phyloP scores from a whole-genome alignment of 2,888 invertebrate species.

The Cylloceria caligata region DNA sequence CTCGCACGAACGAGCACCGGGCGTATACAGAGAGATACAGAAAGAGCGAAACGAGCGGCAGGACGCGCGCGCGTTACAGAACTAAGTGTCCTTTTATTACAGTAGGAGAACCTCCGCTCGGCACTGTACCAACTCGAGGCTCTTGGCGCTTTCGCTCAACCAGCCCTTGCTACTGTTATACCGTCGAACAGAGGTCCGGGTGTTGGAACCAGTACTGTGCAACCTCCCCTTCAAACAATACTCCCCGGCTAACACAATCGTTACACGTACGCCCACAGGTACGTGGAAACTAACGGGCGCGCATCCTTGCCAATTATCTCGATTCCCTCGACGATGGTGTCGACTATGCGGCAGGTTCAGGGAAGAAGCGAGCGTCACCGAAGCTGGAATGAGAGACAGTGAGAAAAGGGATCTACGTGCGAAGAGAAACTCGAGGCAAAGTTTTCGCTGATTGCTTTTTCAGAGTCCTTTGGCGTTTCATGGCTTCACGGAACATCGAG shows the following conservation, averaged over 20 bases:
- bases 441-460: conserved; percentile 44
- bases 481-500: neutral
- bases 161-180: conserved; percentile 4
- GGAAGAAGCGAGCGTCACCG: conserved; percentile 13
- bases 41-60: conserved; percentile 58
- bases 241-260: conserved; percentile 56
- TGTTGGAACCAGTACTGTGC: conserved; percentile 40
- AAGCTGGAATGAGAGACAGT: neutral
- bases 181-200: conserved; percentile 41
- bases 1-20: conserved; percentile 16
- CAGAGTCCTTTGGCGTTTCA: conserved; percentile 4
- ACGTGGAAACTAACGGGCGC: conserved; percentile 63
- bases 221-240: conserved; percentile 48
- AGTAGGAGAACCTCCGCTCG: conserved; percentile 31
- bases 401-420: conserved; percentile 10
- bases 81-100: conserved; percentile 61
- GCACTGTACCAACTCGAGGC: conserved; percentile 10
- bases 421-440: conserved; percentile 17
- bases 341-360: conserved; percentile 11
- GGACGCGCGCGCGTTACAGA: conserved; percentile 34
- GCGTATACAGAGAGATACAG: conserved; percentile 20
- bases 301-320: conserved; percentile 70
- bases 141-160: conserved; percentile 7
- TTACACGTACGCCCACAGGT: conserved; percentile 64
- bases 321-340: conserved; percentile 50